Evolutionary conservation across 2,888 invertebrate genomes (phyloP).

Genomic region (Cantharis lateralis): DNA sequence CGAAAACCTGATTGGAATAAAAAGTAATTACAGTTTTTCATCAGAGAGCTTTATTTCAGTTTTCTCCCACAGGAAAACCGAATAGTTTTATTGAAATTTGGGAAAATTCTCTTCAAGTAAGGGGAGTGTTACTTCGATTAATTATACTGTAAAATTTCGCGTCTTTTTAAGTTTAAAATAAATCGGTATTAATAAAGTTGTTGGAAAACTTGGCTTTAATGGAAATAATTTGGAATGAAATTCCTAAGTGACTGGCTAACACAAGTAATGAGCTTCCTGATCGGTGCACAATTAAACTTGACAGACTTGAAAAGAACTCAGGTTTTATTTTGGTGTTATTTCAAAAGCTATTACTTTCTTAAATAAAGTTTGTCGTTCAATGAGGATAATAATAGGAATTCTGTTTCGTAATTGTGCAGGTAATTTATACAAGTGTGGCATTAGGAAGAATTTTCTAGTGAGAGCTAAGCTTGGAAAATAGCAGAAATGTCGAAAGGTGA

Average conservation of each 20-base stretch:
- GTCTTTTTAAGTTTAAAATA: too few relatives aligned
- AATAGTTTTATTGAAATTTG: too few relatives aligned
- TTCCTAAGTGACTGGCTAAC: not conserved
- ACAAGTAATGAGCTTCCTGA: not conserved
- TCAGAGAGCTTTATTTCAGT: not conserved
- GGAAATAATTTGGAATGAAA: not conserved
- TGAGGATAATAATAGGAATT: not conserved
- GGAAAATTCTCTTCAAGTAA: too few relatives aligned
- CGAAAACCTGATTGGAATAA: not conserved
- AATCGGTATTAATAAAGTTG: not conserved
- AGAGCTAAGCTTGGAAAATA: not conserved
- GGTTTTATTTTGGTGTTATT: not conserved
- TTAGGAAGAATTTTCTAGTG: not conserved
- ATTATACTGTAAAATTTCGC: too few relatives aligned
- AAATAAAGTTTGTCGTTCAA: not conserved
- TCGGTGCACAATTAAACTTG: not conserved
- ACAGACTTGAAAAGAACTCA: not conserved
- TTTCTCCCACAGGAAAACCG: too few relatives aligned
- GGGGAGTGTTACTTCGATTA: too few relatives aligned
- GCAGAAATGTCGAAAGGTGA: not conserved
- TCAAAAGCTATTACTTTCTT: not conserved
- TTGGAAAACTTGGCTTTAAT: not conserved
- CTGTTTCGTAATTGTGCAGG: not conserved
- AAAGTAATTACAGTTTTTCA: not conserved
- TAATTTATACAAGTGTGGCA: not conserved